Base-by-base conservation (phyloP, 2,113 vertebrate genomes). In the Coregonus clupeaformis region DNA sequence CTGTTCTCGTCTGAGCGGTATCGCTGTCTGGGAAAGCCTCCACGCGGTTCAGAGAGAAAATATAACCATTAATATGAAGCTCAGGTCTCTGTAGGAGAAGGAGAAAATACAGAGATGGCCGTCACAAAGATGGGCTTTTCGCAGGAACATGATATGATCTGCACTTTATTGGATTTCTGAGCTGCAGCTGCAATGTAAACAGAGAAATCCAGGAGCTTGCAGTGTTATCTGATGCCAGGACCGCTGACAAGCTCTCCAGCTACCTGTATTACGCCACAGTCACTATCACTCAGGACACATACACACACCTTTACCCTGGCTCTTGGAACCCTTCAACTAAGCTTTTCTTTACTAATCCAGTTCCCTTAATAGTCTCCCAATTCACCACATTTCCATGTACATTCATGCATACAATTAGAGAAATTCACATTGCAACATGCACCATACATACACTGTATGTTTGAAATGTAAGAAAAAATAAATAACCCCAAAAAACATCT, bases 151-250 rank as follows among this genome's bases (percentile, higher is more conserved):
- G 59, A 85, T 72, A 55, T 64, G 74, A 82, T 78, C 79, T 74
- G 42, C 47, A 16, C 72, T 84, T 85, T 80, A 79, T 84, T 83
- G 72, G 76, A 83, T 77, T 86, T 69, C 67, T 77, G 67, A 69
- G 78, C 68, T 57, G 72, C 63, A n/a, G 69, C 80, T 73, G 47
- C 47, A 67, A 77, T 76, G 71, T 65, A 65, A 76, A 80, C 29
- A 63, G 20, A 47, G 27, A 25, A 74, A 77, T 45, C 49, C 68
- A 80, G 60, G 65, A 55, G 32, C 62, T 80, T 16, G 20, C 62
- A 16, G 30, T 72, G 76, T 74, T 71, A 77, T 81, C 47, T 66
- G 68, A 76, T 65, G 20, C 20, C 7, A 13, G 49, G 49, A 20
- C 32, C 32, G 6, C 47, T 47, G 68, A 76, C 32, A 30, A 74